Conservation (phyloP, 2,888 invertebrate species). For the Eupsilia transversa region DNA sequence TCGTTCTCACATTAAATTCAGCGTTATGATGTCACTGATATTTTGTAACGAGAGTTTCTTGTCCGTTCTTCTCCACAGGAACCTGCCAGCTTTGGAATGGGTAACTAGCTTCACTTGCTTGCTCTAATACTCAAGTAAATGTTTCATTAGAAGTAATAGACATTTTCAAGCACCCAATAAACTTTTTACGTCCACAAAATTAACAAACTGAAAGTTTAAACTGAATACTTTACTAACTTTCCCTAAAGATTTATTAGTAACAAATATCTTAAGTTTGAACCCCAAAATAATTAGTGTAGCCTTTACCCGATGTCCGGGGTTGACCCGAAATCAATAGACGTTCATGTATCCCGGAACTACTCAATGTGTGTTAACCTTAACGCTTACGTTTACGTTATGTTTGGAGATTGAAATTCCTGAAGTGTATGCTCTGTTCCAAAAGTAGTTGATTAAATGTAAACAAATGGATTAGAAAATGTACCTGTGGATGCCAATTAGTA, state of each 20-base stretch:
- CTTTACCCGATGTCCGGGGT: slow-evolving; percentile 19
- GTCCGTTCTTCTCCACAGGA: too few species aligned
- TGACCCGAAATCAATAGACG: slow-evolving; percentile 38
- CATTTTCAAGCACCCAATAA: neutral
- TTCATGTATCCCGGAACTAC: neutral
- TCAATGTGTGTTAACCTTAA: slow-evolving; percentile 9
- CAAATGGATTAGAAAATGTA: neutral
- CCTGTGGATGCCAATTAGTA: neutral
- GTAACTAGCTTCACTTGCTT: too few species aligned
- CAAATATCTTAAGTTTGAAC: slow-evolving; percentile 50
- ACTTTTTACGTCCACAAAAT: slow-evolving; percentile 10
- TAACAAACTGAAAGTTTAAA: neutral
- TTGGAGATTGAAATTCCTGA: slow-evolving; percentile 19
- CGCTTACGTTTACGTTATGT: slow-evolving; percentile 19
- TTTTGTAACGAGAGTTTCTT: too few species aligned
- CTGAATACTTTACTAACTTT: slow-evolving; percentile 20
- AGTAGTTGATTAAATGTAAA: neutral
- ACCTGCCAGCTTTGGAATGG: too few species aligned
- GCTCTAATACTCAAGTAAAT: too few species aligned
- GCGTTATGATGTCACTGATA: too few species aligned
- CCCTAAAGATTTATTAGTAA: slow-evolving; percentile 59
- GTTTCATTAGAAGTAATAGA: neutral
- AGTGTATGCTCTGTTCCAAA: neutral
- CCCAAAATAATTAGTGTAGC: slow-evolving; percentile 62
- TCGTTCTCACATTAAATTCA: too few species aligned